Percentiles rank a stretch among this genome's conserved stretches.
These are phyloP conservation scores for Antechinus flavipes DNA, from an alignment of 2,113 vertebrate genomes.

Conservation along the genomic window DNA sequence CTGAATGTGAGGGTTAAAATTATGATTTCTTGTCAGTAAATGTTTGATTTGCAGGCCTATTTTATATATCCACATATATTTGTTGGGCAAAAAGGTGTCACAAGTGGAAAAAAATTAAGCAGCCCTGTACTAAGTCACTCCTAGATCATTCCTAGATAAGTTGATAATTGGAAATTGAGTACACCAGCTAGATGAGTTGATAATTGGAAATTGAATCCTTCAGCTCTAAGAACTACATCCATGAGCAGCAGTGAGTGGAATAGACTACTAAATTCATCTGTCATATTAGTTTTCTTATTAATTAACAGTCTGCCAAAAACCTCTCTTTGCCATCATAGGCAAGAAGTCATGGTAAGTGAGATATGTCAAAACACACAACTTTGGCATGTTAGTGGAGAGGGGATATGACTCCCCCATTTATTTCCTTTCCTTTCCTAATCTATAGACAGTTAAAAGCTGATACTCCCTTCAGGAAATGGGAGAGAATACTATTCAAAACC, in stretches of 20 bases:
- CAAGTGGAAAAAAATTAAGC: too few species aligned
- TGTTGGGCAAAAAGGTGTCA: too few species aligned
- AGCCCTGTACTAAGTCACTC: not conserved
- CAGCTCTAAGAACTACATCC: not conserved
- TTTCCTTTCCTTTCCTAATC: constrained; percentile 24
- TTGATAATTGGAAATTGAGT: not conserved
- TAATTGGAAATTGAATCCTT: not conserved
- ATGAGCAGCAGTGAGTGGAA: not conserved
- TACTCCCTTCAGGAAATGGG: constrained; percentile 34
- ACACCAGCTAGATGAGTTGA: too few species aligned
- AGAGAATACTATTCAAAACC: constrained; percentile 46
- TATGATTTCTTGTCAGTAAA: too few species aligned
- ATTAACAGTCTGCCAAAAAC: not conserved
- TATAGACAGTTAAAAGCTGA: constrained; percentile 43
- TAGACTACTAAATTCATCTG: not conserved
- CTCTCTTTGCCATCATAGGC: not conserved
- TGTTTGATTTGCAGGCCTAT: too few species aligned
- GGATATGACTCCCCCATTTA: not conserved
- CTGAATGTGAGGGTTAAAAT: too few species aligned
- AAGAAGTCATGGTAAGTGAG: not conserved
- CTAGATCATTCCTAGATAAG: not conserved
- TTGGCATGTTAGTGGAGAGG: not conserved
- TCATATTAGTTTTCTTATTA: not conserved
- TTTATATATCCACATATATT: too few species aligned
- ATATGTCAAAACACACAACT: not conserved